These are phyloP conservation scores for Budorcas taxicolor DNA, from an alignment of 2,113 vertebrate genomes.

Conservation along the genomic window DNA sequence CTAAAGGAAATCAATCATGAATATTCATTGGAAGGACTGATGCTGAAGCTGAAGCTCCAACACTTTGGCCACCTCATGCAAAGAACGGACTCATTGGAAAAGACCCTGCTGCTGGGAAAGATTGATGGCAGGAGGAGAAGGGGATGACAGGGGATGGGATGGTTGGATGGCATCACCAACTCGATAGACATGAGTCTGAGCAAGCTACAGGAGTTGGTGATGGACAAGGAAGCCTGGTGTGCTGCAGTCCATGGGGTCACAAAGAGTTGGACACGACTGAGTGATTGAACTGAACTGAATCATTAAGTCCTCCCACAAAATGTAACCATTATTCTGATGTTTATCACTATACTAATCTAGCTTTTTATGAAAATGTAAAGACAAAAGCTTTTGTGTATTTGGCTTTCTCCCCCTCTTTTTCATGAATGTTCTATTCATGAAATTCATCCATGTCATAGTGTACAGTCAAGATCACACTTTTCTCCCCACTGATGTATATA, in stretches of 20 bases:
- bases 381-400: not conserved
- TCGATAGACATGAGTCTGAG: not conserved
- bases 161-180: not conserved
- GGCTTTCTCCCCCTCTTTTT: not conserved
- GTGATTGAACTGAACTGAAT: not conserved
- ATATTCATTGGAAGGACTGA: not conserved
- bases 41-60: not conserved
- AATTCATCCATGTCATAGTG: not conserved
- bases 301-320: not conserved
- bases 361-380: not conserved
- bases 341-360: not conserved
- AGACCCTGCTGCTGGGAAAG: not conserved
- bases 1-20: not conserved
- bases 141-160: not conserved
- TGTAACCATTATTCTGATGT: not conserved
- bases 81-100: not conserved
- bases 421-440: not conserved
- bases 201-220: not conserved
- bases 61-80: not conserved
- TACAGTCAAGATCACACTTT: not conserved
- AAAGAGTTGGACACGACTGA: not conserved
- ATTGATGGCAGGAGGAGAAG: not conserved
- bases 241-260: not conserved
- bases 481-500: not conserved
- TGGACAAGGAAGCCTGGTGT: not conserved